phyloP scores from a whole-genome alignment of 2,797 vertebrate genomes.

The Myotis pilosus region DNA sequence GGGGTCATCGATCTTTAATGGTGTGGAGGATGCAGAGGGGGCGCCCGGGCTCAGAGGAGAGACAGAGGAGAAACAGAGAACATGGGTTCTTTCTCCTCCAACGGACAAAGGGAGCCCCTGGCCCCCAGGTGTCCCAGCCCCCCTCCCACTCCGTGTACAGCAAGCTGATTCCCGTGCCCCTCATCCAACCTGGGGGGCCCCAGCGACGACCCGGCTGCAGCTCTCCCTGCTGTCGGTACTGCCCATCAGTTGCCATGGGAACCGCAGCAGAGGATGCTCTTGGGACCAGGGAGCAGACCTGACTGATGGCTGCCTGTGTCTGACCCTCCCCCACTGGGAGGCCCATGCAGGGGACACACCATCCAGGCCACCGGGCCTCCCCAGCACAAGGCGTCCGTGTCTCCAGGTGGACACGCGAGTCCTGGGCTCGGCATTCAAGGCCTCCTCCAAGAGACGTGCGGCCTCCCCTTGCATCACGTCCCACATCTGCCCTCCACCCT shows the following conservation, averaged over 20 bases:
- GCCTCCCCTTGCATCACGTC: not conserved
- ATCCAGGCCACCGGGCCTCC: not conserved
- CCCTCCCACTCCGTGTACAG: not conserved
- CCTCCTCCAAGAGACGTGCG: not conserved
- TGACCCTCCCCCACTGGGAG: not conserved
- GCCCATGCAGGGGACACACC: not conserved
- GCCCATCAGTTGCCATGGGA: constrained; percentile 57
- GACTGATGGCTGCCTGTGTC: not conserved
- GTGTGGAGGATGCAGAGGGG: not conserved
- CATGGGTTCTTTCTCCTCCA: not conserved
- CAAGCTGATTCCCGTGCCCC: not conserved
- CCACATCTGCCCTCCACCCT: rapidly evolving
- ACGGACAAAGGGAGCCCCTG: not conserved
- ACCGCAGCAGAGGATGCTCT: constrained; percentile 28
- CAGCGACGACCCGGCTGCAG: not conserved
- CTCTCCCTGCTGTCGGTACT: not conserved
- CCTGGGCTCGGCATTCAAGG: not conserved
- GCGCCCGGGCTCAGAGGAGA: not conserved
- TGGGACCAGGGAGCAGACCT: not conserved
- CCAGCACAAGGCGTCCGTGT: not conserved
- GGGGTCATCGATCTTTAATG: constrained; percentile 61
- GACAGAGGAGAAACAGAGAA: not conserved
- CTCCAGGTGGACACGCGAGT: not conserved
- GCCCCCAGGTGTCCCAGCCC: not conserved
- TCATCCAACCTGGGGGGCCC: not conserved